phyloP scores from a whole-genome alignment of 2,888 invertebrate genomes.

The Teleiodes luculella region DNA sequence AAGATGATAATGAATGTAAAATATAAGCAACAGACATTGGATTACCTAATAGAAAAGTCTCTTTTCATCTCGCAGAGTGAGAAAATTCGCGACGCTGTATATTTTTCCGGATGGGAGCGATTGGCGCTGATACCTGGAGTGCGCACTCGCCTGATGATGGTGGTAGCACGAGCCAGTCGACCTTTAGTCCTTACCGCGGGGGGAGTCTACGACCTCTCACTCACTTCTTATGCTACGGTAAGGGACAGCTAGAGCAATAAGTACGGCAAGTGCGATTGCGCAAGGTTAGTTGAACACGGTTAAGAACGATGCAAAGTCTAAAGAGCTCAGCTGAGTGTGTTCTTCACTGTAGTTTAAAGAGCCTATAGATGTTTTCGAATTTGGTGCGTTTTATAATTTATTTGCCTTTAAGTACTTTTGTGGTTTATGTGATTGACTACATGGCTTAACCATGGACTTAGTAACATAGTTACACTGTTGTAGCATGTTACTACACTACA shows the following conservation, averaged over 20 bases:
- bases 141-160: slow-evolving; percentile 43
- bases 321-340: too few relatives aligned
- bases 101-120: slow-evolving; percentile 64
- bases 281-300: too few relatives aligned
- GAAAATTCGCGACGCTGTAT: slow-evolving; percentile 48
- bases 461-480: too few relatives aligned
- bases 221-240: slow-evolving; percentile 30
- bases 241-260: not conserved
- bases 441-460: too few relatives aligned
- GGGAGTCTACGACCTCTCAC: slow-evolving; percentile 30
- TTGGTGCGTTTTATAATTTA: too few relatives aligned
- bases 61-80: not conserved
- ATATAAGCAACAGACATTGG: not conserved
- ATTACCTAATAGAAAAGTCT: not conserved
- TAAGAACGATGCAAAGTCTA: too few relatives aligned
- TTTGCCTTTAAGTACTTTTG: too few relatives aligned
- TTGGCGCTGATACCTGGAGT: slow-evolving; percentile 45
- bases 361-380: too few relatives aligned
- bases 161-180: slow-evolving; percentile 29
- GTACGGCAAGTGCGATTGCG: not conserved
- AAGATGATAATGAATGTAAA: too few relatives aligned
- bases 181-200: slow-evolving; percentile 30
- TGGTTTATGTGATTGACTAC: too few relatives aligned
- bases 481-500: too few relatives aligned
- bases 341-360: too few relatives aligned